A percentile compares a stretch with the other conserved stretches of the same genome.
Evolutionary conservation across 2,113 vertebrate species (phyloP).

Genomic region (Cariama cristata): DNA sequence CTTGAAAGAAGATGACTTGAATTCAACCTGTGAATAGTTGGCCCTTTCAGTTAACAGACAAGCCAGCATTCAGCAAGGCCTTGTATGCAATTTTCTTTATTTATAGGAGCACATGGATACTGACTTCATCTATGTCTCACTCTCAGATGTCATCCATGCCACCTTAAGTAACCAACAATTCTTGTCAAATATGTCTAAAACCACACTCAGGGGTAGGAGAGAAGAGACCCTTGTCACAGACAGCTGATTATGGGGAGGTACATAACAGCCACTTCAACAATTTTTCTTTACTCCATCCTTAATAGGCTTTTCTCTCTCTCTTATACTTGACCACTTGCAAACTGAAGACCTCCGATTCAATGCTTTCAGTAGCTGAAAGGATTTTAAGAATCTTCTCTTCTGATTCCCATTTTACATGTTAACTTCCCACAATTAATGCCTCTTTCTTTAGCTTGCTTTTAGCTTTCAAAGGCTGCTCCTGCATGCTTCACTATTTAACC

Average conservation of each 20-base stretch:
- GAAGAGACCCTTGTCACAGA: neutral
- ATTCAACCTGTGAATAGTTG: neutral
- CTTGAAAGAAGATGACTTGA: neutral
- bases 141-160: neutral
- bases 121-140: neutral
- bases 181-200: neutral
- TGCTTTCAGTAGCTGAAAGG: neutral
- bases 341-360: neutral
- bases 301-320: neutral
- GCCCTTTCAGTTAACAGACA: neutral
- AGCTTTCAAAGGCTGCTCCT: neutral
- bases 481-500: neutral
- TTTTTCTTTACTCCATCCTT: neutral
- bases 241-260: neutral
- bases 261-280: neutral
- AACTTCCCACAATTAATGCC: conserved; percentile 16
- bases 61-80: neutral
- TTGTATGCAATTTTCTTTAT: neutral
- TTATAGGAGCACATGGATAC: neutral
- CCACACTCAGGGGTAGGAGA: neutral
- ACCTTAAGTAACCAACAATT: neutral
- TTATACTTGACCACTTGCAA: neutral
- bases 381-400: neutral
- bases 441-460: neutral
- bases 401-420: neutral